phyloP scores from a whole-genome alignment of 2,113 vertebrate species.

The Sylvietta virens region DNA sequence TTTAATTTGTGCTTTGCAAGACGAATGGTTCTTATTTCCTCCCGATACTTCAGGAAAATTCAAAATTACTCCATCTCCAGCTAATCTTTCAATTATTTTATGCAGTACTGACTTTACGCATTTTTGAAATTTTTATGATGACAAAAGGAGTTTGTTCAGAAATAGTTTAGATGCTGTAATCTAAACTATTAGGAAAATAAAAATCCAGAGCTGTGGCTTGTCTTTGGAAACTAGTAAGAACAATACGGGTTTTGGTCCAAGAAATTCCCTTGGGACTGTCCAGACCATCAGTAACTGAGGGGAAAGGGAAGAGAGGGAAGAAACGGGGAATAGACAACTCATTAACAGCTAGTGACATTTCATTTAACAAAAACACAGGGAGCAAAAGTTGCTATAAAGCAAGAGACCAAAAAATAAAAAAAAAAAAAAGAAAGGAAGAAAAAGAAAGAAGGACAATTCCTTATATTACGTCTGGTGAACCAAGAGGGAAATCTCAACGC shows the following conservation, averaged over 20 bases:
- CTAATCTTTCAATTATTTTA: conserved; percentile 9
- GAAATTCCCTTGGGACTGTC: conserved; percentile 54
- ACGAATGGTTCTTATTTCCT: background rate
- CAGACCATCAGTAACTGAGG: conserved; percentile 43
- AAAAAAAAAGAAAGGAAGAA: background rate
- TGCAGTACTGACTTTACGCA: background rate
- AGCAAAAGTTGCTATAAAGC: conserved; percentile 64
- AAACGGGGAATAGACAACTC: conserved; percentile 62
- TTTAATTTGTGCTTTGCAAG: conserved; percentile 46
- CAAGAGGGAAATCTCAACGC: conserved; percentile 84
- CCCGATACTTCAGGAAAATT: background rate
- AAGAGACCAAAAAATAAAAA: conserved; percentile 57
- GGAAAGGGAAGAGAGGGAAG: conserved; percentile 8
- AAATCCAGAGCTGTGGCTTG: background rate
- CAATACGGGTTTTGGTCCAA: conserved; percentile 17
- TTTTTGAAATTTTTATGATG: conserved; percentile 29
- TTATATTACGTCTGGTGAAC: conserved; percentile 85
- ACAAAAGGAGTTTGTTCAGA: conserved; percentile 9
- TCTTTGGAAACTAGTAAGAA: conserved; percentile 36
- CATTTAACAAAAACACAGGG: conserved; percentile 68
- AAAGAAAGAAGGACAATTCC: conserved; percentile 71
- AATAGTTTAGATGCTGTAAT: conserved; percentile 32
- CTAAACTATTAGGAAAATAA: conserved; percentile 6
- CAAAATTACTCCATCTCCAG: background rate
- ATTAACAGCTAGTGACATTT: conserved; percentile 71